phyloP scores from a whole-genome alignment of 2,888 invertebrate species.

The Drosophila lacicola region DNA sequence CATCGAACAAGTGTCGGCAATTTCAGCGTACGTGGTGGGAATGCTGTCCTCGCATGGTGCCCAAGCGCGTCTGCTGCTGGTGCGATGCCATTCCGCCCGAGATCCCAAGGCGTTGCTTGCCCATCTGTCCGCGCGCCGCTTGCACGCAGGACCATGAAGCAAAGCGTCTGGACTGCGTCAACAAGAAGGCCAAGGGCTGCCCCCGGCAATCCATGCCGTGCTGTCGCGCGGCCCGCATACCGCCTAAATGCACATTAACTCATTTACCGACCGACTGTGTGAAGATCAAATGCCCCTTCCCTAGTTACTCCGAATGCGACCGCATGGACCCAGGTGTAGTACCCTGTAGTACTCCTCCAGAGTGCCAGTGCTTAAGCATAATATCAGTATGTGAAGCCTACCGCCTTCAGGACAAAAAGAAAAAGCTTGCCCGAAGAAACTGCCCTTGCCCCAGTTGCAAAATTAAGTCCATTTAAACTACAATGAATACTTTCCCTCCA shows the following conservation, averaged over 20 bases:
- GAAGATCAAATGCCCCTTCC: conserved; percentile 58
- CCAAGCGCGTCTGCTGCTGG: conserved; percentile 38
- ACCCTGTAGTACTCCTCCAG: conserved; percentile 32
- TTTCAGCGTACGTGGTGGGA: conserved; percentile 72
- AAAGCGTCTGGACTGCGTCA: conserved; percentile 10
- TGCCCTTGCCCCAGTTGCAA: conserved; percentile 33
- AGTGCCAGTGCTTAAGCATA: conserved; percentile 40
- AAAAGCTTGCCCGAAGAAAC: neutral
- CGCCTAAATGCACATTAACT: conserved; percentile 20
- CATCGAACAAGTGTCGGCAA: conserved; percentile 43
- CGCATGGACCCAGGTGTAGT: conserved; percentile 17
- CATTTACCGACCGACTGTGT: conserved; percentile 3
- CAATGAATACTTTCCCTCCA: neutral
- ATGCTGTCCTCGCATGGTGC: conserved; percentile 51
- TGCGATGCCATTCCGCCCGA: conserved; percentile 52
- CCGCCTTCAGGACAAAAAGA: neutral
- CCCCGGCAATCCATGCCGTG: conserved; percentile 45
- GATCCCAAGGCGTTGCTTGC: conserved; percentile 14
- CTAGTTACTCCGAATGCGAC: conserved; percentile 67
- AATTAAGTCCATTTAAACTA: conserved; percentile 11
- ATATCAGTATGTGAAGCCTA: conserved; percentile 1
- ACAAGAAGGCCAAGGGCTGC: conserved; percentile 19
- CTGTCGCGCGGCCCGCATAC: conserved; percentile 53
- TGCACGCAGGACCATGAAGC: conserved; percentile 23
- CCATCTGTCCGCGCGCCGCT: conserved; percentile 15